Evolutionary conservation across 2,888 invertebrate genomes (phyloP).

Genomic region (Leucophenga montana): DNA sequence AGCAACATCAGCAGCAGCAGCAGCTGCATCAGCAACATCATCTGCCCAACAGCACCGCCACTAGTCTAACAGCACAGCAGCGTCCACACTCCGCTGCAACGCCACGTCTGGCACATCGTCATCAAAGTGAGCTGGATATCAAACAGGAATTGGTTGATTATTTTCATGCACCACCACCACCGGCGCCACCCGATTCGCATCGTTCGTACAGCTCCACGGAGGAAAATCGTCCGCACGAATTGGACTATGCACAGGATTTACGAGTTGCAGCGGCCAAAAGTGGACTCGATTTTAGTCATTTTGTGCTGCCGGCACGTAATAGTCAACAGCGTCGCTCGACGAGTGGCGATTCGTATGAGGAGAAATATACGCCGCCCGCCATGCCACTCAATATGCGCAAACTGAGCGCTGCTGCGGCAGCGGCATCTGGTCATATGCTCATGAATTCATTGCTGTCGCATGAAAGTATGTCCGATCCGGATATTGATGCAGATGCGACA

Average conservation of each 20-base stretch:
- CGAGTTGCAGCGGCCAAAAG: constrained; percentile 64
- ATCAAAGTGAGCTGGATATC: constrained; percentile 65
- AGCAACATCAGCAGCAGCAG: constrained; percentile 54
- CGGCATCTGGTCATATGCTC: constrained; percentile 63
- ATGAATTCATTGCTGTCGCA: constrained; percentile 63
- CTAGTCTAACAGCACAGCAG: constrained; percentile 13
- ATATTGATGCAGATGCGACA: constrained; percentile 57
- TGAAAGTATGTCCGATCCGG: constrained; percentile 66
- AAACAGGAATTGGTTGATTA: constrained; percentile 70
- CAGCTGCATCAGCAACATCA: constrained; percentile 26
- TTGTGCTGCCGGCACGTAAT: constrained; percentile 60
- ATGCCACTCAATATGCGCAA: constrained; percentile 69
- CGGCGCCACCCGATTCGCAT: constrained; percentile 67
- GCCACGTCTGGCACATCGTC: constrained; percentile 27
- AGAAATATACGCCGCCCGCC: constrained; percentile 52
- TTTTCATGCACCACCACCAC: constrained; percentile 63
- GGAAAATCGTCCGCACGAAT: constrained; percentile 61
- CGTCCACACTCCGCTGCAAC: constrained; percentile 12
- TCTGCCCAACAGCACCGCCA: constrained; percentile 30
- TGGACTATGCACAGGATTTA: constrained; percentile 70
- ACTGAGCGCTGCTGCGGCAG: constrained; percentile 48
- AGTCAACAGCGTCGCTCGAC: constrained; percentile 48
- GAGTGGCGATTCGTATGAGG: constrained; percentile 49
- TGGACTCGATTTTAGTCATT: constrained; percentile 61
- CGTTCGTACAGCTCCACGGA: constrained; percentile 70